These are phyloP conservation scores for Columbina picui DNA, from an alignment of 2,113 vertebrate genomes.

Conservation along the genomic window DNA sequence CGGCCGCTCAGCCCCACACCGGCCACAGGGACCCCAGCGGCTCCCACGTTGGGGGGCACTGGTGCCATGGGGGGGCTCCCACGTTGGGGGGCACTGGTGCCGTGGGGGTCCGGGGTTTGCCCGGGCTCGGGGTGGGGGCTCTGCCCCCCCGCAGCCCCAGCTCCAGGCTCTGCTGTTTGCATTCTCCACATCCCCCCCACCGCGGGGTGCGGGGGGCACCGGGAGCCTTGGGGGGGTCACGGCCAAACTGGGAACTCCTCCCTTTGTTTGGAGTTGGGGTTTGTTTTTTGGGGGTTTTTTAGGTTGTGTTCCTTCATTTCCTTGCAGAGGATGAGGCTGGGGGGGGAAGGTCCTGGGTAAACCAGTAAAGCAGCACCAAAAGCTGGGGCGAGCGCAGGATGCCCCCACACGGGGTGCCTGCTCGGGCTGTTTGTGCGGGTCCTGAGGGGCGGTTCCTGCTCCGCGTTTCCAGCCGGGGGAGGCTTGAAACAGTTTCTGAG, in stretches of 20 bases:
- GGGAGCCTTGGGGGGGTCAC: background rate
- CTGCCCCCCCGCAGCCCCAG: background rate
- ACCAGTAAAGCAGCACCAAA: background rate
- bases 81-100: background rate
- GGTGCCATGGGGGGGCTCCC: no score
- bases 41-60: background rate
- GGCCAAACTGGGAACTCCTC: conserved; percentile 30
- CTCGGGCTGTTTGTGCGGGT: background rate
- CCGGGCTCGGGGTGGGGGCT: background rate
- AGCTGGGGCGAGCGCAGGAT: background rate
- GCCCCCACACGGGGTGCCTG: background rate
- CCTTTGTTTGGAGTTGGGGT: background rate
- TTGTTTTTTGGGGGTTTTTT: no score
- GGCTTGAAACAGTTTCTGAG: background rate
- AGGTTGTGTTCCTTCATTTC: background rate
- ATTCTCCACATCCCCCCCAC: conserved; percentile 18
- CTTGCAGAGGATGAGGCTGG: background rate
- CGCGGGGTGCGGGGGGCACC: no score
- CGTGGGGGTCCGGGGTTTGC: background rate
- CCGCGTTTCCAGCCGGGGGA: background rate
- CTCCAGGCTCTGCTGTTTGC: background rate
- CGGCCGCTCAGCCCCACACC: background rate
- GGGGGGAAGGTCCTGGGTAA: background rate
- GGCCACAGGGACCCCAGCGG: background rate
- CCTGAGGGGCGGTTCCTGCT: background rate